These are phyloP conservation scores for Montipora cactus DNA, from an alignment of 64 coral and sea anemone species.

Conservation along the genomic window DNA sequence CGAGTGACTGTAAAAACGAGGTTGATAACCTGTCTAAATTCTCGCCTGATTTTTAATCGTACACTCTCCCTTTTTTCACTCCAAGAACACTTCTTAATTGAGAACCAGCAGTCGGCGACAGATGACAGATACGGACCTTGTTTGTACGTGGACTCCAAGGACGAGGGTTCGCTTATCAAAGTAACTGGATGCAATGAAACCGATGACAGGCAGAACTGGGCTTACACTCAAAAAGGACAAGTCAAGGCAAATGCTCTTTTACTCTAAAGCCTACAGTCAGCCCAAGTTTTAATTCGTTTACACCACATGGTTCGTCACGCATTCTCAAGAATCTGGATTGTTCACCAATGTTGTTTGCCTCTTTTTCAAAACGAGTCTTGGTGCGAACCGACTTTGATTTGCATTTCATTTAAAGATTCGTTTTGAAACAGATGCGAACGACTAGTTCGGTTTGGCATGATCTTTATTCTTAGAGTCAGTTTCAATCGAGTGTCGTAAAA, in stretches of 20 bases:
- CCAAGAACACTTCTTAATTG: conserved; percentile 90
- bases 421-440: too few species aligned
- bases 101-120: conserved; percentile 88
- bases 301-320: not conserved
- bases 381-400: too few species aligned
- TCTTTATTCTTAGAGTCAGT: too few species aligned
- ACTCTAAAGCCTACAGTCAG: too few species aligned
- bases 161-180: conserved; percentile 66
- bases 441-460: too few species aligned
- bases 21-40: too few species aligned
- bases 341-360: too few species aligned
- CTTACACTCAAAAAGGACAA: conserved; percentile 91
- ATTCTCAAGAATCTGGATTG: not conserved
- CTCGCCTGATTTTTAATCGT: not conserved
- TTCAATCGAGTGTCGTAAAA: too few species aligned
- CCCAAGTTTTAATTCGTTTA: too few species aligned
- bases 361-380: too few species aligned
- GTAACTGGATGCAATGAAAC: conserved; percentile 91
- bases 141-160: conserved; percentile 87
- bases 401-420: too few species aligned
- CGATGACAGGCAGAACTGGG: conserved; percentile 86
- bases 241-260: conserved; percentile 55
- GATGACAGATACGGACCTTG: conserved; percentile 87
- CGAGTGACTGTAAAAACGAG: too few species aligned
- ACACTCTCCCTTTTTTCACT: not conserved